Evolutionary conservation across 2,797 vertebrate species (phyloP), one percentile per base, ranked within the genome.

Genomic region (Enteromius unitaeniatus): DNA sequence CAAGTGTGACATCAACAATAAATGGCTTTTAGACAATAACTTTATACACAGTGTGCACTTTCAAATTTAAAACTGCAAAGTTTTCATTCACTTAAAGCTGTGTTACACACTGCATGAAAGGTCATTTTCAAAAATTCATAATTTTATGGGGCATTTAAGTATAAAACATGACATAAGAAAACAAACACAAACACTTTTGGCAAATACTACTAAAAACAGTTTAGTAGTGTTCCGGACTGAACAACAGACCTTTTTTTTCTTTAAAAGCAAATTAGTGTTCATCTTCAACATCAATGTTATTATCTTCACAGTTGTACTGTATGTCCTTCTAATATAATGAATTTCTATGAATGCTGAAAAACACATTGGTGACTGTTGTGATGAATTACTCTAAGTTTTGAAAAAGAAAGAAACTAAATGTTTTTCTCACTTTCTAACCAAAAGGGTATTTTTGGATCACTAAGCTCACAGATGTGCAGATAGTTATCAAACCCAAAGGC

Each of bases 191-290:
- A 21, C 8, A 3, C 21, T n/a, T 55, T 55, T 21, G 21, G 21
- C 21, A 55, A 55, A n/a, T 55, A 55, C 53, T 55, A n/a, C n/a
- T n/a, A n/a, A n/a, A n/a, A n/a, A 68, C 4, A 60, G 74, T 60
- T 42, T 19, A 55, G 23, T 14, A 21, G 42, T 45, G 23, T 78
- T 62, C 40, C 40, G 8, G 40, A 26, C 4, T 47, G 9, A 78
- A 31, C 1, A 1, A 78, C 9, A 78, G 37, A 77, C 37, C 19
- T 4, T 19, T 64, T 42, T 42, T 42, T 37, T 15, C 26, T 64
- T 28, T 15, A 64, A 31, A 8, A 65, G 1, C 26, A 64, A 65
- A 65, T 34, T 31, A 31, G 15, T 17, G 28, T 7, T 19, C 5
- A 28, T 62, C 23, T 62, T 28, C 13, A 62, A 6, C 23, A 62